Evolutionary conservation across 1,140 invertebrate genomes (phyloP), one percentile per base, ranked within the genome.

Genomic region (Heliconius eleuchia): DNA sequence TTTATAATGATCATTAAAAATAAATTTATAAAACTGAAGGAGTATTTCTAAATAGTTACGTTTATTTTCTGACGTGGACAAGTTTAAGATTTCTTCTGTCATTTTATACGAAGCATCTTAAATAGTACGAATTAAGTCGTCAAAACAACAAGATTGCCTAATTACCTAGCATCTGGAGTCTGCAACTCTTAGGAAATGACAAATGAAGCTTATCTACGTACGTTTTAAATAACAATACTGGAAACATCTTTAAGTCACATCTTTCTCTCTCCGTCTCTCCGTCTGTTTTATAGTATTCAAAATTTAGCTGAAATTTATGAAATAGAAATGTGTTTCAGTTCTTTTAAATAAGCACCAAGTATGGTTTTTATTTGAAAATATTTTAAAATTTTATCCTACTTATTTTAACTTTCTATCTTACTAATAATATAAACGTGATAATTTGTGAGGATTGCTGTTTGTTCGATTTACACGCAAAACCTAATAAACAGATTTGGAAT

Each of bases 161-260:
- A 66, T 66, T 66, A 66, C 23, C 3, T 13, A 66, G 60, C 60
- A 66, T 66, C 60, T 66, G 60, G 23, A 66, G 23, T 66, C 60
- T 66, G 27, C 3, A 66, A 13, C 23, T 66, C 57, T 66, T 27
- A 66, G 57, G 23, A 66, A 66, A 66, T 66, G 57, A 66, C 57
- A 66, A 66, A 66, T 66, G 27, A 66, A 30, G 23, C 23, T 5
- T 9, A 16, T 66, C 57, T 66, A 30, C 11, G 57, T 66, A 27
- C n/a, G 19, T 57, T 23, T 19, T 19, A 57, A 57, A n/a, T 11
- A 30, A 27, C 57, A 66, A 66, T 16, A 66, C 23, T 27, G 23
- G 23, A 66, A 23, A 23, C 57, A 66, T 13, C 23, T 66, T 66
- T 16, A 66, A 30, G 23, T 13, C 23, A 23, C 6, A 8, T 37